Evolutionary conservation across 2,888 invertebrate genomes (phyloP).

Genomic region (Dichetophora obliterata): DNA sequence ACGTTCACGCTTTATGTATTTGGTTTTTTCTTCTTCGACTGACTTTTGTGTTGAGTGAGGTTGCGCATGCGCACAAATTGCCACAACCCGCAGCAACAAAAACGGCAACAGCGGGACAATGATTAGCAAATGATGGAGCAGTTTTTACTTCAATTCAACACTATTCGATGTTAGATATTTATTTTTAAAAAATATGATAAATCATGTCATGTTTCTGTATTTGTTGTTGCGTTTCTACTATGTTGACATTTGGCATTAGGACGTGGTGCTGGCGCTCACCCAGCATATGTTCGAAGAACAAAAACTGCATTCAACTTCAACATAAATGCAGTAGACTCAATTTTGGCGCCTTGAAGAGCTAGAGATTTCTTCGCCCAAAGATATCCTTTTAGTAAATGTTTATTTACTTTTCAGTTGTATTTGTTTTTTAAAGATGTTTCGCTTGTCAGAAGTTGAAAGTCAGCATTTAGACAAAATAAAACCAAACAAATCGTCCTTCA

Average conservation of each 20-base stretch:
- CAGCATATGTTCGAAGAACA: slow-evolving; percentile 13
- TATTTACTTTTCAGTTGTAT: slow-evolving; percentile 17
- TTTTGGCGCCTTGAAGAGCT: background rate
- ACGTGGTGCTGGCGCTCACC: background rate
- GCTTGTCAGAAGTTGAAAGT: slow-evolving; percentile 24
- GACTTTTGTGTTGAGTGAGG: slow-evolving; percentile 23
- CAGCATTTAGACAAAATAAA: background rate
- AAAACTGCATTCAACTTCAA: background rate
- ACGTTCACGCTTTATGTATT: background rate
- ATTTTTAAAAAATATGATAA: slow-evolving; percentile 19
- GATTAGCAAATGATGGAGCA: slow-evolving; percentile 49
- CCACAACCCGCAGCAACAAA: slow-evolving; percentile 55
- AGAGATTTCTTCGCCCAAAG: background rate
- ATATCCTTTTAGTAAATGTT: background rate
- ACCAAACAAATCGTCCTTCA: slow-evolving; percentile 2
- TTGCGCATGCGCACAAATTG: slow-evolving; percentile 54
- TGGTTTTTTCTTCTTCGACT: background rate
- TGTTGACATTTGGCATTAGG: background rate
- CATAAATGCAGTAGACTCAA: background rate
- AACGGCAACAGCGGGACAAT: background rate
- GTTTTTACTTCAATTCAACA: slow-evolving; percentile 33
- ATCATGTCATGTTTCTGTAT: slow-evolving; percentile 1
- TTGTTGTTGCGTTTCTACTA: background rate
- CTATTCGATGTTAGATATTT: background rate
- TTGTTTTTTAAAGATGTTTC: slow-evolving; percentile 32